Evolutionary conservation across 1,140 invertebrate genomes (phyloP).

Genomic region (Panagrolaimus sp.): DNA sequence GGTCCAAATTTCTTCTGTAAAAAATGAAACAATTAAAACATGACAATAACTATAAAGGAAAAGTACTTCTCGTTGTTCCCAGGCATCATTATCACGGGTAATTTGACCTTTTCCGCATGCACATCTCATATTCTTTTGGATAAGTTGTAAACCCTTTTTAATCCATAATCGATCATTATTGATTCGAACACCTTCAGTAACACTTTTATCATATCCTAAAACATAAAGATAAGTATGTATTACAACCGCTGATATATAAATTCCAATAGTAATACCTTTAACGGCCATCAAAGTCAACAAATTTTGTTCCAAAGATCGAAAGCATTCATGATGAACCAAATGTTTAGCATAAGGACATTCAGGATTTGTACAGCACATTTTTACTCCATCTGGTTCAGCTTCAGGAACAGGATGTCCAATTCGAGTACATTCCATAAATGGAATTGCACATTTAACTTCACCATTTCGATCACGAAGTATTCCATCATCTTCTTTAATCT

Average conservation of each 20-base stretch:
- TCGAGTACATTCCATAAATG: background rate
- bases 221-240: too few relatives aligned
- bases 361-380: background rate
- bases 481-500: too few relatives aligned
- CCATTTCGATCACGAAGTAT: background rate
- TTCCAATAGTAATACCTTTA: too few relatives aligned
- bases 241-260: too few relatives aligned
- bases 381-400: background rate
- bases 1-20: background rate
- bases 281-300: too few relatives aligned
- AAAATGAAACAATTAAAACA: background rate
- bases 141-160: background rate
- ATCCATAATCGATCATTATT: background rate
- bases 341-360: background rate
- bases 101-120: constrained; percentile 1
- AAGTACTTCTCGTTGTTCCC: background rate
- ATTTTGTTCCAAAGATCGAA: background rate
- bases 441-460: background rate
- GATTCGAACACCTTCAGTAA: too few relatives aligned
- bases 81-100: constrained; percentile 1
- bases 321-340: background rate
- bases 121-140: background rate
- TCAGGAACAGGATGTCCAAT: background rate
- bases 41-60: background rate
- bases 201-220: too few relatives aligned